Evolutionary conservation across 30 jellyfish, hydroid and myxozoan species (phyloP).

Genomic region (Catostylus mosaicus): DNA sequence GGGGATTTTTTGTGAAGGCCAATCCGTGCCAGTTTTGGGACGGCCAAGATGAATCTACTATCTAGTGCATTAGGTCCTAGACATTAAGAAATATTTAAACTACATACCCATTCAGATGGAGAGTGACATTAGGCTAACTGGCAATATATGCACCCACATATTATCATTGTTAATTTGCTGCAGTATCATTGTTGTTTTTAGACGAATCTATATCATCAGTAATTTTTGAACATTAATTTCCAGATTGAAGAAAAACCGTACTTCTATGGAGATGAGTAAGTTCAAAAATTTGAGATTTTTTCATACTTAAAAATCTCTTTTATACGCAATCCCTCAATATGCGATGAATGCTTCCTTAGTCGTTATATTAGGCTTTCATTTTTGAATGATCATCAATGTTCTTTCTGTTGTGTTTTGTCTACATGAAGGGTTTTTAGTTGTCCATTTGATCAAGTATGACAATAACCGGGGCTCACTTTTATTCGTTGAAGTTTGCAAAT

Average conservation of each 20-base stretch:
- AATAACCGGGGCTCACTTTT: no score
- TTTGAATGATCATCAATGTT: not conserved
- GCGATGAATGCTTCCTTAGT: not conserved
- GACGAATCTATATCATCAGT: not conserved
- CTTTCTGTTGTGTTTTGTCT: no score
- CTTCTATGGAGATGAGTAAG: constrained; percentile 66
- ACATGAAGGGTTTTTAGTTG: no score
- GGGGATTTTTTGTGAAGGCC: no score
- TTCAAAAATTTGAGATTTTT: not conserved
- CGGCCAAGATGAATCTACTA: not conserved
- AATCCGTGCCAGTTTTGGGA: not conserved
- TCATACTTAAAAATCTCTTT: no score
- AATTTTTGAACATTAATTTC: not conserved
- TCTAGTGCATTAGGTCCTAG: not conserved
- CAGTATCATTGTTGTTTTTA: not conserved
- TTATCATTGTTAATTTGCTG: not conserved
- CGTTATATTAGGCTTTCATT: not conserved
- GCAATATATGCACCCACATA: not conserved
- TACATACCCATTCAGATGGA: not conserved
- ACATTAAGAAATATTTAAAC: not conserved
- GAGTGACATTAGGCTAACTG: not conserved
- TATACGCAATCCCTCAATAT: no score
- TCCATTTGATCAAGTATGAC: no score
- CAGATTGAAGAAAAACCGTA: constrained; percentile 26
- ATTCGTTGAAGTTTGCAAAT: no score